Percentiles rank a stretch among this genome's conserved stretches.
These are phyloP conservation scores for Lophius americanus DNA, from an alignment of 2,797 vertebrate species.

Conservation along the genomic window DNA sequence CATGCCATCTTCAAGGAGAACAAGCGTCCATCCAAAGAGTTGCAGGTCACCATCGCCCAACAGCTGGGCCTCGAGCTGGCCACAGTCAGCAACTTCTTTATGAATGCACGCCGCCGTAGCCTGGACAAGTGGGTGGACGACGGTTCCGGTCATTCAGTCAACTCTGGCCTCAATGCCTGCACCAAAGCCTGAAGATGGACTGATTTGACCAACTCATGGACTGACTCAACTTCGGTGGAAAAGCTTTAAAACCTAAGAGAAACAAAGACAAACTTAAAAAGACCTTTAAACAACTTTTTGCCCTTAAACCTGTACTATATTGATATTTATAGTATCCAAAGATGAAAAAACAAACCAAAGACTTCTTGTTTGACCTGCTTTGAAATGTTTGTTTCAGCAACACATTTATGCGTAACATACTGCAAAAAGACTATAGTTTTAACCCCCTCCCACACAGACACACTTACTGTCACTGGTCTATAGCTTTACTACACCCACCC, in stretches of 20 bases:
- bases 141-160: slow-evolving; percentile 88
- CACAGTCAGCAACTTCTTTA: slow-evolving; percentile 99
- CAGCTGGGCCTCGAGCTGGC: slow-evolving; percentile 97
- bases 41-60: slow-evolving; percentile 99
- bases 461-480: slow-evolving; percentile 81
- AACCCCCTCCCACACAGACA: slow-evolving; percentile 53
- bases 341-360: slow-evolving; percentile 96
- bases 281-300: slow-evolving; percentile 90
- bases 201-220: slow-evolving; percentile 84
- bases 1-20: slow-evolving; percentile 99
- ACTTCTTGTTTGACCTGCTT: slow-evolving; percentile 94
- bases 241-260: slow-evolving; percentile 94
- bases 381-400: slow-evolving; percentile 90
- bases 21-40: slow-evolving; percentile 99
- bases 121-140: slow-evolving; percentile 99
- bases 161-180: slow-evolving; percentile 92
- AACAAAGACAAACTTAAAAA: slow-evolving; percentile 84
- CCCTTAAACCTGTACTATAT: slow-evolving; percentile 87
- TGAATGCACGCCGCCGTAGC: slow-evolving; percentile 97
- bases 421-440: slow-evolving; percentile 82
- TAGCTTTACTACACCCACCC: slow-evolving; percentile 79
- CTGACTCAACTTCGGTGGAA: slow-evolving; percentile 94
- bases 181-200: slow-evolving; percentile 97
- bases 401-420: slow-evolving; percentile 88
- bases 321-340: slow-evolving; percentile 99